Evolutionary conservation across 1,140 invertebrate species (phyloP).

Genomic region (Bombus vancouverensis): DNA sequence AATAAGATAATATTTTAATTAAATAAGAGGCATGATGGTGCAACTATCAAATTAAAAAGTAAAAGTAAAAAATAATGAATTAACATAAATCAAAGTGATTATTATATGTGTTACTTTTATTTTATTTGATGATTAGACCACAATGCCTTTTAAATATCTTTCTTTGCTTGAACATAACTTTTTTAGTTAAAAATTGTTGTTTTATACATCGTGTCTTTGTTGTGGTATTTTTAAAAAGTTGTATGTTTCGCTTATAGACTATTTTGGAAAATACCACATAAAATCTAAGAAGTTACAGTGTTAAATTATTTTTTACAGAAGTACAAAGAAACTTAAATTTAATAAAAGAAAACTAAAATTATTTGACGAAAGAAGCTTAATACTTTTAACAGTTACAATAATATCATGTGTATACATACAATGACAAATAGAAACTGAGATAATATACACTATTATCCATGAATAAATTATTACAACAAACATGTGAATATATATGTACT

Average conservation of each 20-base stretch:
- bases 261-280: constrained; percentile 23
- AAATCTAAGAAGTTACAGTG: neutral
- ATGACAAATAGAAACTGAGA: constrained; percentile 3
- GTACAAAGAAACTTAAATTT: constrained; percentile 6
- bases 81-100: constrained; percentile 9
- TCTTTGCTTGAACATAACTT: neutral
- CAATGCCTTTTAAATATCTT: constrained; percentile 42
- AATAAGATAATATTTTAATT: constrained; percentile 18
- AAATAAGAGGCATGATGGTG: constrained; percentile 17
- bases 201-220: neutral
- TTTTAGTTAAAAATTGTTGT: constrained; percentile 7
- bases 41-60: constrained; percentile 16
- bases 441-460: constrained; percentile 11
- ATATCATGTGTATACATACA: neutral
- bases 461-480: constrained; percentile 4
- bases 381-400: constrained; percentile 3
- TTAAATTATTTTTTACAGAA: constrained; percentile 14
- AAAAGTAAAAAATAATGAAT: neutral
- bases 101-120: neutral
- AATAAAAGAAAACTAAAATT: constrained; percentile 4
- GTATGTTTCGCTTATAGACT: neutral
- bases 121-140: constrained; percentile 38
- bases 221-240: constrained; percentile 4
- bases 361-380: constrained; percentile 1
- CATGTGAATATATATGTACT: constrained; percentile 10